phyloP scores from a whole-genome alignment of 2,797 vertebrate genomes.

The Neopelma chrysocephalum region DNA sequence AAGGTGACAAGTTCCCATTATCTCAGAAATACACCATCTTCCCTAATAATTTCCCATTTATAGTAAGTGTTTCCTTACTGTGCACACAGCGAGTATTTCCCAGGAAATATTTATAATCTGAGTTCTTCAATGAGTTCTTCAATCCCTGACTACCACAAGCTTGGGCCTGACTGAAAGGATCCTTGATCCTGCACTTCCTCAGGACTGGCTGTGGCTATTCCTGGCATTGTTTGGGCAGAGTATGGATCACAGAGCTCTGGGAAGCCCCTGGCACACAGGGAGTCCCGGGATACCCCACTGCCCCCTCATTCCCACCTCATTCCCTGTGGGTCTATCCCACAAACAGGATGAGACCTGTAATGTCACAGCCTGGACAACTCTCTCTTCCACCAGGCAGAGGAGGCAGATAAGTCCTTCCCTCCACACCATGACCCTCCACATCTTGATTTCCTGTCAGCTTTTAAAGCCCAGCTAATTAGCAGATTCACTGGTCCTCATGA shows the following conservation, averaged over 20 bases:
- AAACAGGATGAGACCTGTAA: neutral
- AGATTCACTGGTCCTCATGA: slow-evolving; percentile 24
- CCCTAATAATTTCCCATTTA: neutral
- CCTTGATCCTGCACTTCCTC: neutral
- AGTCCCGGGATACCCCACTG: neutral
- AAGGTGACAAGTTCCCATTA: neutral
- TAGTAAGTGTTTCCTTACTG: neutral
- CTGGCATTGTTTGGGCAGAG: neutral
- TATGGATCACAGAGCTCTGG: neutral
- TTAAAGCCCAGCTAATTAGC: slow-evolving; percentile 1
- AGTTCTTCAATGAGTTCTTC: neutral
- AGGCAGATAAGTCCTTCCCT: neutral
- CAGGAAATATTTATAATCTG: neutral
- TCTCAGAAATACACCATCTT: neutral
- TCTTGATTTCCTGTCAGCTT: slow-evolving; percentile 51
- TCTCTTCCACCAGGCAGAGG: neutral
- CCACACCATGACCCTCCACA: neutral
- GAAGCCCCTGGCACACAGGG: neutral
- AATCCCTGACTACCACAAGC: neutral
- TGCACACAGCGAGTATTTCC: neutral
- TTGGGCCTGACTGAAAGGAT: neutral
- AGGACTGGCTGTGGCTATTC: neutral
- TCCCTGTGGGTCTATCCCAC: neutral
- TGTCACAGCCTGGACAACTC: neutral
- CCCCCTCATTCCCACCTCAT: neutral